These are phyloP conservation scores for Hirudinaria manillensis DNA, from an alignment of 2,888 invertebrate genomes.

Conservation along the genomic window DNA sequence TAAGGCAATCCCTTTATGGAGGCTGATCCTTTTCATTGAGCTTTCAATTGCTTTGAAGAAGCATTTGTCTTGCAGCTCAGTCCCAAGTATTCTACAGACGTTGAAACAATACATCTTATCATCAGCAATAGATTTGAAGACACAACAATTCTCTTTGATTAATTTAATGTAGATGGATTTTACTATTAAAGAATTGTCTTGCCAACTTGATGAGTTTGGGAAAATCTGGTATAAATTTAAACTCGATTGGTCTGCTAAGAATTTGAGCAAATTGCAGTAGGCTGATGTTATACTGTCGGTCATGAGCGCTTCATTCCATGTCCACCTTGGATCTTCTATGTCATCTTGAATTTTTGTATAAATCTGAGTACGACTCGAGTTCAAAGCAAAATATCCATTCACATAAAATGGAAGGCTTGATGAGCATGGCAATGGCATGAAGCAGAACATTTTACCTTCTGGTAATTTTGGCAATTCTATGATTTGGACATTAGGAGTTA, in stretches of 20 bases:
- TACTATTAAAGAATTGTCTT: background rate
- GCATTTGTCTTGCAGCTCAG: background rate
- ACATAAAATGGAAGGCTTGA: constrained; percentile 44
- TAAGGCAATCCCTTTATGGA: background rate
- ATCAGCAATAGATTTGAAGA: background rate
- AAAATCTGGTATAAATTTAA: constrained; percentile 16
- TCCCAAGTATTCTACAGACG: background rate
- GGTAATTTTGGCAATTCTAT: background rate
- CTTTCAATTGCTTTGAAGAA: background rate
- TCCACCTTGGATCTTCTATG: constrained; percentile 37
- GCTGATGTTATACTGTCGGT: constrained; percentile 38
- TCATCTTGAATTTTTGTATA: constrained; percentile 43
- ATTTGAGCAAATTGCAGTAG: constrained; percentile 38
- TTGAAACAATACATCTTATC: background rate
- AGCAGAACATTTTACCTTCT: constrained; percentile 40
- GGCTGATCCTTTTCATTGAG: background rate
- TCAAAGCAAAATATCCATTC: constrained; percentile 46
- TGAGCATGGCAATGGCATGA: constrained; percentile 45
- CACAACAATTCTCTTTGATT: background rate
- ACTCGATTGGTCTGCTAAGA: constrained; percentile 25
- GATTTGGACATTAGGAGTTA: too few species aligned
- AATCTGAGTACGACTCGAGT: constrained; percentile 44
- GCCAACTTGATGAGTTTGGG: background rate
- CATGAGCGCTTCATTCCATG: constrained; percentile 43
- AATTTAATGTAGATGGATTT: constrained; percentile 17